Evolutionary conservation across 2,797 vertebrate genomes (phyloP), one percentile per base, ranked within the genome.

Genomic region (Neoniphon sammara): DNA sequence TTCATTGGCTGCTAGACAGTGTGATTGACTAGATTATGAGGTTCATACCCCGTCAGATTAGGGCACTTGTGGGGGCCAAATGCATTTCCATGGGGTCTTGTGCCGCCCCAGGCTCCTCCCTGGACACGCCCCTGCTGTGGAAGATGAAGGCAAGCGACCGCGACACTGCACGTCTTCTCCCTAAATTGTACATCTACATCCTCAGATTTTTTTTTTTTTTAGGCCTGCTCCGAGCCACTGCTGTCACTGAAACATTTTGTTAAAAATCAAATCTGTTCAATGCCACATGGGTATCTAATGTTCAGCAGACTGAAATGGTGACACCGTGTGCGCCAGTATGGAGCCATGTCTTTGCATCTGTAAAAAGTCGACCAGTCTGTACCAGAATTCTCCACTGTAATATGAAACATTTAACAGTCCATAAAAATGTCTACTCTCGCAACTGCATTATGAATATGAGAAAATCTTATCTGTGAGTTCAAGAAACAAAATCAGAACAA

Each of bases 401-500:
- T 8, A 23, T 42, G 57, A 65, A 80, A 50, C 65, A n/a, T 65
- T 57, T 47, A 62, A 75, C 60, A 23, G 21, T 46, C 18, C 15
- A 1, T 55, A 9, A 58, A 57, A 15, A 42, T 39, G 23, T 49
- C 34, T 71, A 30, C 31, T 71, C 25, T 67, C 56, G 62, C 30
- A n/a, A 2, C 14, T 20, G 14, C 2, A 2, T 21, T 57, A 12
- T 21, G 25, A 39, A 47, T 34, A 7, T 34, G 31, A 34, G 31
- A 34, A 53, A 49, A 53, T 76, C 58, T 69, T 67, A 49, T 73
- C 59, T 64, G 12, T 66, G 53, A 77, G 66, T 65, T 65, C 52
- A 55, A 36, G 31, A 15, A 36, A 42, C 52, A 75, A 21, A 5
- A 53, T 68, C 54, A 75, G 73, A 47, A 66, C 69, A 80, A 31